phyloP scores from a whole-genome alignment of 2,113 vertebrate species.

The Riparia riparia region DNA sequence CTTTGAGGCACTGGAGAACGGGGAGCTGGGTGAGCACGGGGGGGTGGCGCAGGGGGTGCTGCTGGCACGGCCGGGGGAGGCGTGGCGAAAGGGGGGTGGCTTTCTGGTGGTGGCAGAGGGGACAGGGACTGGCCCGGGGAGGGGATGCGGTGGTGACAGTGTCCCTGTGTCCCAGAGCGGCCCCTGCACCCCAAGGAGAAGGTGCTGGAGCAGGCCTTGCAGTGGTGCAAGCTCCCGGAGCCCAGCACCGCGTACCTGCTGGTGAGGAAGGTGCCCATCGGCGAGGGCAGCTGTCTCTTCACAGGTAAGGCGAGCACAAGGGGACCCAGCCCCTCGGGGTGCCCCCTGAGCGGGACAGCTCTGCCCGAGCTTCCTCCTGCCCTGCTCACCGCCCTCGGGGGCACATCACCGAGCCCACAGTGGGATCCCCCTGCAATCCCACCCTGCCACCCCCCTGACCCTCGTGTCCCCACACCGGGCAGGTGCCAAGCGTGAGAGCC shows the following conservation, averaged over 20 bases:
- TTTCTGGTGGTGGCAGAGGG: background rate
- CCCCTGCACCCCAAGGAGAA: slow-evolving; percentile 95
- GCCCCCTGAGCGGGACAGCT: background rate
- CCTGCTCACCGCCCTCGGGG: background rate
- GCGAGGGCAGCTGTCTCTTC: slow-evolving; percentile 88
- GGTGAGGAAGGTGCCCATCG: slow-evolving; percentile 88
- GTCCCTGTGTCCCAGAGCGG: slow-evolving; percentile 78
- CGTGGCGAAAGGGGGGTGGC: fast-evolving
- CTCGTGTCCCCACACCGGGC: background rate
- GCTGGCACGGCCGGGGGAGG: background rate
- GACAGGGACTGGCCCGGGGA: background rate
- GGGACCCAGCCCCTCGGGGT: background rate
- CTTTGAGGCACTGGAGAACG: slow-evolving; percentile 91
- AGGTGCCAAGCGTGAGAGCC: slow-evolving; percentile 88
- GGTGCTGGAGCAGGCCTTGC: slow-evolving; percentile 94
- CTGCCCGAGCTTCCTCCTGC: background rate
- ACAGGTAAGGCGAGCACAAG: slow-evolving; percentile 79
- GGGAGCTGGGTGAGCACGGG: slow-evolving; percentile 89
- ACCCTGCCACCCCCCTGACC: background rate
- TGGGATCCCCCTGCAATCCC: background rate
- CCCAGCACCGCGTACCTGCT: slow-evolving; percentile 91
- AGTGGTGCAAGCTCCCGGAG: slow-evolving; percentile 95
- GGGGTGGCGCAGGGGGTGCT: fast-evolving
- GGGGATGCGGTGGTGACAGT: background rate
- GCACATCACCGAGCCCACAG: background rate